phyloP scores from a whole-genome alignment of 2,888 invertebrate species.

The Sarcophaga rosellei region DNA sequence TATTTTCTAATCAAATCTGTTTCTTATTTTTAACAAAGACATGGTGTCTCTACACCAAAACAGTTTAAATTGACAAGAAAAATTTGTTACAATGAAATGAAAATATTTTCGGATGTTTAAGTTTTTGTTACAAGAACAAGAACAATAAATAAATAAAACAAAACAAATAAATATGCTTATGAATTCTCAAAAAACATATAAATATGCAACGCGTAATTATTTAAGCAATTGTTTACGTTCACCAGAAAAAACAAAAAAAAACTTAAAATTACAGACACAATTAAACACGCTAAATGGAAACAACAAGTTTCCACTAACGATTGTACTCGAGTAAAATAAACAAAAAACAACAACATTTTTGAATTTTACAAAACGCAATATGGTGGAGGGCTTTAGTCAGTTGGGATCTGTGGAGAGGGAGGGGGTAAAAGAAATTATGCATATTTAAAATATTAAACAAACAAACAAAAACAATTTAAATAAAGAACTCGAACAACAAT shows the following conservation, averaged over 20 bases:
- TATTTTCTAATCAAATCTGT: too few species aligned
- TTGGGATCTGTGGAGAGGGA: too few species aligned
- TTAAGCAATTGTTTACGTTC: conserved; percentile 10
- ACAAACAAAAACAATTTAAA: conserved; percentile 24
- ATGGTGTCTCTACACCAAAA: too few species aligned
- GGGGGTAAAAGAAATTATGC: conserved; percentile 3
- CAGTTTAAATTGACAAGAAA: neutral
- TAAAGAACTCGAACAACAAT: neutral
- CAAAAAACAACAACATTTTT: conserved; percentile 3
- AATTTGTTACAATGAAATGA: neutral
- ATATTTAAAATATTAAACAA: conserved; percentile 30
- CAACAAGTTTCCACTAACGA: neutral
- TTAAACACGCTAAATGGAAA: neutral
- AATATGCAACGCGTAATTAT: neutral
- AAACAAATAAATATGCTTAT: neutral
- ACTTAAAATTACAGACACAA: conserved; percentile 5
- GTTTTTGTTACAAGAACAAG: neutral
- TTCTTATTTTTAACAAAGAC: too few species aligned
- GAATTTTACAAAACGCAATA: neutral
- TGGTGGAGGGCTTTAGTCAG: neutral
- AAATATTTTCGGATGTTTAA: neutral
- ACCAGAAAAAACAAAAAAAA: conserved; percentile 13
- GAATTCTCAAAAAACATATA: neutral
- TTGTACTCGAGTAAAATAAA: conserved; percentile 14
- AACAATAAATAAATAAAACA: neutral